phyloP scores from a whole-genome alignment of 2,888 invertebrate species.

The Ennomos quercinarius region DNA sequence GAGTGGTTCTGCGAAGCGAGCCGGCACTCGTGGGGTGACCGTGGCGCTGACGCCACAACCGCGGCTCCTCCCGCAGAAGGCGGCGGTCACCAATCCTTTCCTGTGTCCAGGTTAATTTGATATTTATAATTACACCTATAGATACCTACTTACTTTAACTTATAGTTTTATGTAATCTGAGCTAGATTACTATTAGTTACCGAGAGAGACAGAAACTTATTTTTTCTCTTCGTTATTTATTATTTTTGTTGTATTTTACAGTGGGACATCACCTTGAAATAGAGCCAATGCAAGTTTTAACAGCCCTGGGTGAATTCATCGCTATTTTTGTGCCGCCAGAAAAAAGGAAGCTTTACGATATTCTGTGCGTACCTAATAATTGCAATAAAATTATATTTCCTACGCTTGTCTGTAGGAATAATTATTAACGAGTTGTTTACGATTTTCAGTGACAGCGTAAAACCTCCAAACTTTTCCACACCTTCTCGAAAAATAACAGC shows the following conservation, averaged over 20 bases:
- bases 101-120: slow-evolving; percentile 63
- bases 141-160: too few relatives aligned
- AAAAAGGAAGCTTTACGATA: slow-evolving; percentile 67
- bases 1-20: slow-evolving; percentile 44
- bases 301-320: slow-evolving; percentile 88
- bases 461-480: slow-evolving; percentile 77
- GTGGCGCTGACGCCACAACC: slow-evolving; percentile 63
- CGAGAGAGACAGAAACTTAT: not conserved
- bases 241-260: slow-evolving; percentile 44
- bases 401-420: too few relatives aligned
- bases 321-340: slow-evolving; percentile 73
- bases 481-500: slow-evolving; percentile 82
- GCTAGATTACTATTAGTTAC: too few relatives aligned
- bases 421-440: slow-evolving; percentile 11
- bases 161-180: too few relatives aligned
- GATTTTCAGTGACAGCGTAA: slow-evolving; percentile 63
- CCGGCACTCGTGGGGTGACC: slow-evolving; percentile 68
- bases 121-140: too few relatives aligned
- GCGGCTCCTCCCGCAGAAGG: slow-evolving; percentile 39
- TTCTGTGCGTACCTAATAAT: slow-evolving; percentile 66
- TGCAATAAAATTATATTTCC: not conserved
- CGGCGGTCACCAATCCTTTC: slow-evolving; percentile 60
- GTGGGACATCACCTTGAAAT: slow-evolving; percentile 88
- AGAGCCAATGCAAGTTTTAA: slow-evolving; percentile 88
- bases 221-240: not conserved